Percentiles rank a stretch among this genome's conserved stretches.
These are phyloP conservation scores for Calosoma granatense DNA, from an alignment of 1,140 invertebrate species.

Conservation along the genomic window DNA sequence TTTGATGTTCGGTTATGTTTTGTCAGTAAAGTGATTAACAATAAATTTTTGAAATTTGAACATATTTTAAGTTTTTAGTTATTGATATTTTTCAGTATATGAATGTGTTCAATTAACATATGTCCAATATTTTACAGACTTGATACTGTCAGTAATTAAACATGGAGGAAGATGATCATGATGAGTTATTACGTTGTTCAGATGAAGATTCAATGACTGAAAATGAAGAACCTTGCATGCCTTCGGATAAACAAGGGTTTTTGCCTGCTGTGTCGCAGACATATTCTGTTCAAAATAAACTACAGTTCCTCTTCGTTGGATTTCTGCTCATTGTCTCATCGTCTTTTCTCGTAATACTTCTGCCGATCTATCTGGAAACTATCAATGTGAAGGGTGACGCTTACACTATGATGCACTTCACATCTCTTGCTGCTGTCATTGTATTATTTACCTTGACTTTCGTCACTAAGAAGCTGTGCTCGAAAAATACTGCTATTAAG, in stretches of 20 bases:
- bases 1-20: too few species aligned
- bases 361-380: constrained; percentile 27
- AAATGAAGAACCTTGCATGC: constrained; percentile 19
- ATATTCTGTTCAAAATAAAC: constrained; percentile 22
- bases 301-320: constrained; percentile 24
- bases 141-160: background rate
- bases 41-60: too few species aligned
- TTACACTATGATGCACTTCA: constrained; percentile 25
- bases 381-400: constrained; percentile 24
- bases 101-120: too few species aligned
- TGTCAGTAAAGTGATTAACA: too few species aligned
- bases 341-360: constrained; percentile 21
- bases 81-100: too few species aligned
- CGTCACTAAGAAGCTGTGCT: constrained; percentile 19
- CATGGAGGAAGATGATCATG: constrained; percentile 20
- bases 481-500: constrained; percentile 21
- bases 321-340: constrained; percentile 24
- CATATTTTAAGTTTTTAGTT: too few species aligned
- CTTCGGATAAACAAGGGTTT: constrained; percentile 17
- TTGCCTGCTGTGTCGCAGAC: background rate
- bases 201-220: constrained; percentile 20
- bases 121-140: too few species aligned
- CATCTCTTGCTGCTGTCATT: constrained; percentile 16
- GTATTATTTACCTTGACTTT: constrained; percentile 19
- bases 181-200: constrained; percentile 18